These are phyloP conservation scores for Rhincodon typus DNA, from an alignment of 2,797 vertebrate species.

Conservation along the genomic window DNA sequence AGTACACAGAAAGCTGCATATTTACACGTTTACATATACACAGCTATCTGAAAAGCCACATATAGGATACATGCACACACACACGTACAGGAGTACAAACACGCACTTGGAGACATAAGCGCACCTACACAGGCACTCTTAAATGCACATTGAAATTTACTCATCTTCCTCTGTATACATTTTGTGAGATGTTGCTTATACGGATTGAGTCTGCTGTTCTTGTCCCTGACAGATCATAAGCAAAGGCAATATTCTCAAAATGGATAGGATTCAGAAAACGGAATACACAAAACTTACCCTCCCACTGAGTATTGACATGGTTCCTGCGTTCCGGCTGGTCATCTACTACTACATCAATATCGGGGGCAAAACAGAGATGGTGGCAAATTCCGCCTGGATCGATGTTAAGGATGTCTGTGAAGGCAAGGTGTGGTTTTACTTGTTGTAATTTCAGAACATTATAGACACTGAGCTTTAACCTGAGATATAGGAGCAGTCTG, in stretches of 20 bases:
- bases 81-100: neutral
- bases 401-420: slow-evolving; percentile 54
- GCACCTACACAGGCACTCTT: neutral
- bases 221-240: slow-evolving; percentile 49
- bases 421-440: slow-evolving; percentile 51
- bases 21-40: neutral
- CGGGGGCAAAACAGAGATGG: neutral
- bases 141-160: no score
- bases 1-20: neutral
- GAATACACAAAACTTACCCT: slow-evolving; percentile 50
- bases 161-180: neutral
- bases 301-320: slow-evolving; percentile 48
- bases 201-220: neutral
- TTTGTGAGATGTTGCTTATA: neutral
- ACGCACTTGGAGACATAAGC: neutral
- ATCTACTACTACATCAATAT: slow-evolving; percentile 52
- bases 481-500: neutral
- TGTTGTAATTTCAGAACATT: neutral
- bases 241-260: slow-evolving; percentile 49
- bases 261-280: slow-evolving; percentile 44
- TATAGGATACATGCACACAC: neutral
- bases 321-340: slow-evolving; percentile 56
- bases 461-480: neutral
- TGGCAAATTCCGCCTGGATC: slow-evolving; percentile 57
- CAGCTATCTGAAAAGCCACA: neutral